phyloP scores from a whole-genome alignment of 2,797 vertebrate species.

The Spheniscus humboldti region DNA sequence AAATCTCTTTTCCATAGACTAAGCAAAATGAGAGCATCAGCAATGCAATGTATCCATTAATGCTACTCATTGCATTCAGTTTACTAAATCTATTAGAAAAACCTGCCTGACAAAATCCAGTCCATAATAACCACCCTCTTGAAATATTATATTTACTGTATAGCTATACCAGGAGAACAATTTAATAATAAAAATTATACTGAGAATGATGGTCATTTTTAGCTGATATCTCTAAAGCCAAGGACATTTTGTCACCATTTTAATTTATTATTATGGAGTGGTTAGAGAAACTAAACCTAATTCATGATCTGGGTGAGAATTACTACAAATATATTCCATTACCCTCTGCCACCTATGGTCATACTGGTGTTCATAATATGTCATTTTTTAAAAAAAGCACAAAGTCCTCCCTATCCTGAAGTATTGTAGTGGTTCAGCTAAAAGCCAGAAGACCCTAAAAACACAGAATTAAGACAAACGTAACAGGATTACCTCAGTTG shows the following conservation, averaged over 20 bases:
- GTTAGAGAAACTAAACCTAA: slow-evolving; percentile 22
- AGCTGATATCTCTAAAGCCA: not conserved
- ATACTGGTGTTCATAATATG: not conserved
- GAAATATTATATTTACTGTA: not conserved
- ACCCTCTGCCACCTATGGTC: not conserved
- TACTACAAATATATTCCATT: slow-evolving; percentile 8
- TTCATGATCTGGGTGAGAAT: not conserved
- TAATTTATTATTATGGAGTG: slow-evolving; percentile 24
- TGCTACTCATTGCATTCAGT: not conserved
- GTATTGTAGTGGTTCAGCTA: not conserved
- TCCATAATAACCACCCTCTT: not conserved
- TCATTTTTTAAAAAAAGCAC: not conserved
- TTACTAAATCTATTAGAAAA: not conserved
- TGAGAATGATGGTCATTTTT: not conserved
- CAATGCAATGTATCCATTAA: not conserved
- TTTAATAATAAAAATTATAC: not conserved
- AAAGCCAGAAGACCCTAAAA: not conserved
- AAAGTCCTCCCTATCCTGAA: not conserved
- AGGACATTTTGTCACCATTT: slow-evolving; percentile 17
- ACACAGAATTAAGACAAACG: not conserved
- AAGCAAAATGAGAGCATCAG: not conserved
- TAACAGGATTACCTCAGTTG: not conserved
- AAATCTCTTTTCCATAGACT: not conserved
- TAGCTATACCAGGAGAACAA: not conserved
- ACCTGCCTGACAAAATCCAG: not conserved